phyloP scores from a whole-genome alignment of 2,113 vertebrate species.

The Sturnus vulgaris region DNA sequence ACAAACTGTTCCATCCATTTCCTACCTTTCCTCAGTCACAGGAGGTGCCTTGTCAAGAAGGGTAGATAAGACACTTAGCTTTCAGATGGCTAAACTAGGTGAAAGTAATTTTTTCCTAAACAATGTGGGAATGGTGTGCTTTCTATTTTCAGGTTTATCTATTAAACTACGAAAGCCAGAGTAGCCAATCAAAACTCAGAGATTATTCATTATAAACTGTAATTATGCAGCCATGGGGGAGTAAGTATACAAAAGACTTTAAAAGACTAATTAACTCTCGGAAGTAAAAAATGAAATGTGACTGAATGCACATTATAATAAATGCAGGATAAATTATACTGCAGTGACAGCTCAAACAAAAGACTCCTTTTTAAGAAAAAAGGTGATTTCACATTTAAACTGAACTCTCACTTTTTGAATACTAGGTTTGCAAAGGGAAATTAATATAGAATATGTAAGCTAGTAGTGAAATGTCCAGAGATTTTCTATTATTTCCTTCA shows the following conservation, averaged over 20 bases:
- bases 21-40: not conserved
- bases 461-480: not conserved
- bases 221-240: not conserved
- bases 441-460: not conserved
- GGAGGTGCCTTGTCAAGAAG: not conserved
- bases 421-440: not conserved
- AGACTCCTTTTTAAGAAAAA: not conserved
- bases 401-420: slow-evolving; percentile 50
- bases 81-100: not conserved
- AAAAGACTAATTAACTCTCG: slow-evolving; percentile 56
- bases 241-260: slow-evolving; percentile 27
- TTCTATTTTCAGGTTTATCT: slow-evolving; percentile 6
- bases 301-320: slow-evolving; percentile 39
- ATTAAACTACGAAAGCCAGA: not conserved
- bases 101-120: not conserved
- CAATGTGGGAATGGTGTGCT: not conserved
- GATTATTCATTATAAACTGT: not conserved
- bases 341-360: slow-evolving; percentile 62
- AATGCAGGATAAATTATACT: slow-evolving; percentile 36
- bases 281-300: slow-evolving; percentile 51
- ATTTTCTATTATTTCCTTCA: not conserved
- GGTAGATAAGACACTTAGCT: not conserved
- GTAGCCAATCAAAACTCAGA: not conserved
- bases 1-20: not conserved
- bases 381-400: slow-evolving; percentile 53